These are phyloP conservation scores for Pandemis cinnamomeana DNA, from an alignment of 2,888 invertebrate species.

Conservation along the genomic window DNA sequence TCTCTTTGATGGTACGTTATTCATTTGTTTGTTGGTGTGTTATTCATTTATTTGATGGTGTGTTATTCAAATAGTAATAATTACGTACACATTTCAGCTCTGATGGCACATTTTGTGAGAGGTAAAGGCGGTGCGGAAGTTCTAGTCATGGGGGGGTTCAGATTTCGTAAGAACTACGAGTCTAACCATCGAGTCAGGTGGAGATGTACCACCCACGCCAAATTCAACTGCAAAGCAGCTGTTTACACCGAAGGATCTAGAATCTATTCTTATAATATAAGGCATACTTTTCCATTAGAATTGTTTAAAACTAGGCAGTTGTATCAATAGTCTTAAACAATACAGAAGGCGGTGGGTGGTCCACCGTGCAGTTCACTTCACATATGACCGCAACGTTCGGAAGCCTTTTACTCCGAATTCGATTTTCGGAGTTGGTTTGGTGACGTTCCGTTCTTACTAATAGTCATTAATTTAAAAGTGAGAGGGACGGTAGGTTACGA, in stretches of 20 bases:
- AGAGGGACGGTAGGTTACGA: too few species aligned
- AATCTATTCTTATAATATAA: conserved; percentile 33
- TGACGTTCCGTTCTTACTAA: too few species aligned
- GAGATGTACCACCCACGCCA: conserved; percentile 54
- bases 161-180: conserved; percentile 45
- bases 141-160: conserved; percentile 44
- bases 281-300: conserved; percentile 23
- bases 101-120: conserved; percentile 44
- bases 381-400: too few species aligned
- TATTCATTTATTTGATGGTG: too few species aligned
- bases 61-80: neutral
- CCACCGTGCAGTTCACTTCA: too few species aligned
- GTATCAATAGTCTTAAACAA: neutral
- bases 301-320: neutral
- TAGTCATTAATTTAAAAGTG: too few species aligned
- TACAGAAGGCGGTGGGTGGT: too few species aligned
- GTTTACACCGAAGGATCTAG: conserved; percentile 49
- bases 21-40: too few species aligned
- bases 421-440: too few species aligned
- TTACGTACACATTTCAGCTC: conserved; percentile 12
- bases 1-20: too few species aligned
- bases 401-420: too few species aligned
- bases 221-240: conserved; percentile 51
- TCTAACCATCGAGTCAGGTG: conserved; percentile 45
- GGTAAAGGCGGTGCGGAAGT: conserved; percentile 45